phyloP scores from a whole-genome alignment of 2,888 invertebrate species.

The Aquatica leii region DNA sequence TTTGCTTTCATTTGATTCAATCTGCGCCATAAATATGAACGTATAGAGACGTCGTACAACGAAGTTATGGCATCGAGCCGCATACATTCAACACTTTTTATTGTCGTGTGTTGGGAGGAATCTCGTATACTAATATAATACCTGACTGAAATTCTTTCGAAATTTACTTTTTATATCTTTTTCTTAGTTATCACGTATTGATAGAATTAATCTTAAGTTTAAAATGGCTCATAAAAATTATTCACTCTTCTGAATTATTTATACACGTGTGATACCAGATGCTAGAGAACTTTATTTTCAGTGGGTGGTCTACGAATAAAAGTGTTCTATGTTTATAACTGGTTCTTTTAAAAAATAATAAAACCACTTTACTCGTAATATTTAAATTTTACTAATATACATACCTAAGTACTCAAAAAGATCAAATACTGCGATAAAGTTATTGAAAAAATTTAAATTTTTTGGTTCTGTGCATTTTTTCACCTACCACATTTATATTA shows the following conservation, averaged over 20 bases:
- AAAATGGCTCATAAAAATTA: slow-evolving; percentile 18
- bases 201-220: slow-evolving; percentile 24
- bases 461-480: too few species aligned
- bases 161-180: slow-evolving; percentile 31
- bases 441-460: too few species aligned
- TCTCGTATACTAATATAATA: slow-evolving; percentile 33
- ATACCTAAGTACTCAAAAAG: too few species aligned
- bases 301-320: slow-evolving; percentile 41
- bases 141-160: slow-evolving; percentile 29
- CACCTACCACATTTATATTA: not conserved
- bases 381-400: too few species aligned
- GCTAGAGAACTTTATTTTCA: slow-evolving; percentile 28
- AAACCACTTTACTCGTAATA: slow-evolving; percentile 7
- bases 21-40: slow-evolving; percentile 49
- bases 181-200: slow-evolving; percentile 27
- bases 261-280: slow-evolving; percentile 25
- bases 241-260: slow-evolving; percentile 16
- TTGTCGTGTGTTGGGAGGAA: slow-evolving; percentile 30
- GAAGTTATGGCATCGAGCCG: slow-evolving; percentile 38
- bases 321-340: slow-evolving; percentile 19
- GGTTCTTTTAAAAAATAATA: slow-evolving; percentile 5
- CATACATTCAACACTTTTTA: slow-evolving; percentile 34
- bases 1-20: slow-evolving; percentile 45
- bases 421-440: too few species aligned
- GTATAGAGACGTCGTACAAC: slow-evolving; percentile 48